Evolutionary conservation across 2,797 vertebrate genomes (phyloP).

Genomic region (Botia almorhae): DNA sequence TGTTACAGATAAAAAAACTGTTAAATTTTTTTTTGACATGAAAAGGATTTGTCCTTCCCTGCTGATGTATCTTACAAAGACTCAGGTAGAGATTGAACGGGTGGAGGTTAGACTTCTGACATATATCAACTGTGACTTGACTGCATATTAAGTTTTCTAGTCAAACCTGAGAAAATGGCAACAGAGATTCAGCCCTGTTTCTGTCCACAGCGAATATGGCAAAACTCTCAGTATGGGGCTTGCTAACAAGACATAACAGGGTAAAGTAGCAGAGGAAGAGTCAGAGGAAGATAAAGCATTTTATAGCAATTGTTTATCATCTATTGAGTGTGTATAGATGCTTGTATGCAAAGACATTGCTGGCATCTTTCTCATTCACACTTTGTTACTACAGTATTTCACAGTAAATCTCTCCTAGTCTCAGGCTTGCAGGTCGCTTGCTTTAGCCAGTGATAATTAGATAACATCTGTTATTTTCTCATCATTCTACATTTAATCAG

Average conservation of each 20-base stretch:
- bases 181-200: neutral
- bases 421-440: too few relatives aligned
- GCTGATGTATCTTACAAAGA: too few relatives aligned
- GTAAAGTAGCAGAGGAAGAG: neutral
- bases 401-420: constrained; percentile 3
- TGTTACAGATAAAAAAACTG: too few relatives aligned
- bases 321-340: neutral
- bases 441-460: too few relatives aligned
- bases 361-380: constrained; percentile 17
- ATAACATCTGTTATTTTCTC: neutral
- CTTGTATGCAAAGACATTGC: neutral
- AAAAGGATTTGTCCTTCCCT: too few relatives aligned
- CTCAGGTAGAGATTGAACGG: too few relatives aligned
- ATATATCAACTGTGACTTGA: too few relatives aligned
- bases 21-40: too few relatives aligned
- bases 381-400: constrained; percentile 3
- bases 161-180: neutral
- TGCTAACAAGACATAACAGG: neutral
- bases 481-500: neutral
- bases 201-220: neutral
- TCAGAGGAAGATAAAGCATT: neutral
- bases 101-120: too few relatives aligned
- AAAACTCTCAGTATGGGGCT: neutral
- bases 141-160: neutral
- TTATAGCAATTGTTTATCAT: too few relatives aligned